Evolutionary conservation across 2,888 invertebrate species (phyloP).

Genomic region (Cyclophora albipunctata): DNA sequence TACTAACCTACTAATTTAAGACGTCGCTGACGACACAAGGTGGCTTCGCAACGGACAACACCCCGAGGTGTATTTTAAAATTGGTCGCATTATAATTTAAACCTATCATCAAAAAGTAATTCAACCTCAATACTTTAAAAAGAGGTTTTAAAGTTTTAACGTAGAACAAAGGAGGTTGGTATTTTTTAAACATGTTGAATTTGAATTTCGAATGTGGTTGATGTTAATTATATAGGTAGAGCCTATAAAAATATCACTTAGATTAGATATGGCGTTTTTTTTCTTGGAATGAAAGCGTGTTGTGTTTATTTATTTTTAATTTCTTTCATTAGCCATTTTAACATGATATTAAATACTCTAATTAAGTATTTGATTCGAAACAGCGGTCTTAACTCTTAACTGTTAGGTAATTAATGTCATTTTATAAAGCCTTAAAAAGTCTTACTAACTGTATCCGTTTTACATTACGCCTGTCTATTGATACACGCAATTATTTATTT

Average conservation of each 20-base stretch:
- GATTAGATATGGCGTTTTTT: no score
- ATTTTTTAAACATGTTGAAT: constrained; percentile 27
- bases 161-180: constrained; percentile 38
- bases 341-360: no score
- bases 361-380: no score
- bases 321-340: no score
- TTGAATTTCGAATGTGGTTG: constrained; percentile 10
- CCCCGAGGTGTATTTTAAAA: constrained; percentile 35
- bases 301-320: no score
- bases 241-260: no score
- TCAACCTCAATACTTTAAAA: constrained; percentile 51
- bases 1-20: not conserved
- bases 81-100: constrained; percentile 43
- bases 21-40: not conserved
- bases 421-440: no score
- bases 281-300: no score
- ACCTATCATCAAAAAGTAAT: constrained; percentile 30
- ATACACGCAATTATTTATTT: constrained; percentile 41
- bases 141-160: constrained; percentile 29
- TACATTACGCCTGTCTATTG: constrained; percentile 21
- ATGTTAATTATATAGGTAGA: no score
- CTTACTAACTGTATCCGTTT: constrained; percentile 19
- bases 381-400: no score
- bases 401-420: no score
- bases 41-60: not conserved